Evolutionary conservation across 2,888 invertebrate species (phyloP).

Genomic region (Griposia aprilina): DNA sequence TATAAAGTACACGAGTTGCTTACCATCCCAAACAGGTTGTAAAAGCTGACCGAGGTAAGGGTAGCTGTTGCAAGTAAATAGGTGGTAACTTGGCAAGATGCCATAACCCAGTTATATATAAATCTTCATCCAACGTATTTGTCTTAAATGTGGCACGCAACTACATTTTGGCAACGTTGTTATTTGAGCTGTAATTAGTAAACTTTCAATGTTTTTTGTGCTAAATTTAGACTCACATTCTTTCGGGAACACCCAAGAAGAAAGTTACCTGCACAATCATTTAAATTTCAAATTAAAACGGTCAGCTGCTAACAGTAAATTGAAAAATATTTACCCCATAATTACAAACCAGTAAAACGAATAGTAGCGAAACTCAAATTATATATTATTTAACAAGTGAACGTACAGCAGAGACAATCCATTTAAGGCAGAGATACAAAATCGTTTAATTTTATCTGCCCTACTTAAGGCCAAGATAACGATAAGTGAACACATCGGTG

Average conservation of each 20-base stretch:
- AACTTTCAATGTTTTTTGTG: constrained; percentile 6
- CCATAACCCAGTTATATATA: constrained; percentile 58
- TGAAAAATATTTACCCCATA: constrained; percentile 11
- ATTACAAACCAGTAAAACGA: constrained; percentile 39
- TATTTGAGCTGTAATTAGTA: constrained; percentile 45
- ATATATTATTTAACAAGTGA: constrained; percentile 47
- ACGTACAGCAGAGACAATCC: constrained; percentile 53
- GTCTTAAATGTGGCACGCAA: constrained; percentile 46
- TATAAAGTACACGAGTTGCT: constrained; percentile 49
- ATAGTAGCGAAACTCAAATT: constrained; percentile 45
- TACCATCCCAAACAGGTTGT: constrained; percentile 53
- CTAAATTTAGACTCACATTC: not conserved
- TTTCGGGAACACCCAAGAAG: constrained; percentile 7
- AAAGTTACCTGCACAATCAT: constrained; percentile 20
- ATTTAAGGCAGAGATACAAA: constrained; percentile 55
- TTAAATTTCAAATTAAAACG: constrained; percentile 17
- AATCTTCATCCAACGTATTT: constrained; percentile 54
- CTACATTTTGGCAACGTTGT: constrained; percentile 39
- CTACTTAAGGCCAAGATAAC: constrained; percentile 53
- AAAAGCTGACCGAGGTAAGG: constrained; percentile 47
- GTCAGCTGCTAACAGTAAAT: constrained; percentile 18
- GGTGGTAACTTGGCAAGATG: constrained; percentile 57
- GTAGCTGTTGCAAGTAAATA: constrained; percentile 52
- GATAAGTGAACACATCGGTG: constrained; percentile 49
- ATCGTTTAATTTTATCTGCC: constrained; percentile 58